Evolutionary conservation across 2,797 vertebrate species (phyloP), one percentile per base, ranked within the genome.

Genomic region (Myiothlypis coronata): DNA sequence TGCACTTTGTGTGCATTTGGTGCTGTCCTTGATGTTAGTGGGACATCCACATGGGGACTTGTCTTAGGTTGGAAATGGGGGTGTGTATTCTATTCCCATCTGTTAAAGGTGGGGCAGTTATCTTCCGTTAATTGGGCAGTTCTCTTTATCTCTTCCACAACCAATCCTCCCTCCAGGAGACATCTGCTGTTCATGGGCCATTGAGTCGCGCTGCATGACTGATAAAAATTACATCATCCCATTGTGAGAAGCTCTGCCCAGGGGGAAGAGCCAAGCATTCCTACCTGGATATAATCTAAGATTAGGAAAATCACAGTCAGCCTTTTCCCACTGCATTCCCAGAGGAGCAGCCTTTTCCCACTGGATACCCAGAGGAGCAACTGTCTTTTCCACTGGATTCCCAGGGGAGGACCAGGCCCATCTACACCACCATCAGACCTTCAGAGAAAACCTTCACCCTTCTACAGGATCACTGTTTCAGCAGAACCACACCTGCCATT

Each of bases 1-100:
- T 19, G 13, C 6, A 24, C 13, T 52, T 55, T 8, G 6, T 82
- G 82, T 68, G 47, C n/a, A 22, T 55, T 28, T 0, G 0, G 13
- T 68, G 68, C 56, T 59, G 57, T 5, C 37, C 21, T 30, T 64
- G 9, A 3, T 56, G 20, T 74, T 87, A 75, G 34, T 22, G 41
- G 55, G 22, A 11, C 7, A 4, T 37, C 32, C 26, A 2, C 9
- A 17, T 6, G 9, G 50, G 13, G 12, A 27, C 11, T 27, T 59
- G 56, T 37, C 6, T 37, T 27, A 59, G 35, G 24, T 14, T 59
- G 35, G 57, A 59, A 59, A 37, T 37, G 24, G 24, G 35, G 8
- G 8, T 59, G 35, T 37, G 24, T 19, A 5, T 37, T 59, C 35
- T 27, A 27, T 59, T 37, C 24, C 56, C 56, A 37, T 59, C 56